Evolutionary conservation across 2,113 vertebrate genomes (phyloP).

Genomic region (Trematocara variabile): DNA sequence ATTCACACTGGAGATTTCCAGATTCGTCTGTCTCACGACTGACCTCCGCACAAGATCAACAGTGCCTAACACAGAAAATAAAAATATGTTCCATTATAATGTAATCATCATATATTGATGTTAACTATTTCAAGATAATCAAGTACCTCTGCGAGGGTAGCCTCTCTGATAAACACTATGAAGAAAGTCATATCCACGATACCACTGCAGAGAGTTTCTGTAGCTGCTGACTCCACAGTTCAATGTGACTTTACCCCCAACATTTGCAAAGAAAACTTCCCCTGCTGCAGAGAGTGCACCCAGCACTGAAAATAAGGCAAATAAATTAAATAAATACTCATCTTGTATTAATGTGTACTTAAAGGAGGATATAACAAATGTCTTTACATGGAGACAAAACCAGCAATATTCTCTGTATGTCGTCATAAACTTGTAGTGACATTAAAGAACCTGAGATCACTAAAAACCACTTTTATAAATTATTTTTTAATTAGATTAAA

Average conservation of each 20-base stretch:
- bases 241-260: fast-evolving
- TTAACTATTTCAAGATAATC: fast-evolving
- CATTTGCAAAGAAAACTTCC: neutral
- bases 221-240: fast-evolving
- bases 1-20: neutral
- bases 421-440: too few relatives aligned
- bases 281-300: constrained; percentile 7
- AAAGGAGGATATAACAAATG: too few relatives aligned
- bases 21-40: fast-evolving
- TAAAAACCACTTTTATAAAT: too few relatives aligned
- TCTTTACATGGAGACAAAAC: too few relatives aligned
- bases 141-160: fast-evolving
- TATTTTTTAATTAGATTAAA: too few relatives aligned
- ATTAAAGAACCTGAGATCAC: too few relatives aligned
- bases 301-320: constrained; percentile 39
- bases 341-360: neutral
- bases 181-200: fast-evolving
- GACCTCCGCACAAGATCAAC: fast-evolving
- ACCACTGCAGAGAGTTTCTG: fast-evolving
- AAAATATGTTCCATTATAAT: neutral
- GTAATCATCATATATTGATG: neutral
- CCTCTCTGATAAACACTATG: fast-evolving
- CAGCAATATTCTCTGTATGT: too few relatives aligned
- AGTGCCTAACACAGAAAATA: neutral
- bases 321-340: neutral